Conservation (phyloP, 53 echinoderm and acorn worm genomes). For the Holothuria leucospilota region DNA sequence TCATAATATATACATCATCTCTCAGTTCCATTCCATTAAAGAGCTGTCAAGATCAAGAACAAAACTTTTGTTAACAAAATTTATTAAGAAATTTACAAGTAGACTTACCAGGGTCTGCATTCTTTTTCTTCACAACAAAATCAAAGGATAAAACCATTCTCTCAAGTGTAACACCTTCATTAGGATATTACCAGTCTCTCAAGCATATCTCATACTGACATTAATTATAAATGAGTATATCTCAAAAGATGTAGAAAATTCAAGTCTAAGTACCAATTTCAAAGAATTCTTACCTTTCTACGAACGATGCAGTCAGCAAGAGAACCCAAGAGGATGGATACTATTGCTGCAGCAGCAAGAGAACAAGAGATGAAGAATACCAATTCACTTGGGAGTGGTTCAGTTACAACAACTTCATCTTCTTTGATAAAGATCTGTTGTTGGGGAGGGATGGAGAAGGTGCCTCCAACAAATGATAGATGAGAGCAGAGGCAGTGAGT, state of each 20-base stretch:
- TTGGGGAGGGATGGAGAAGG: slow-evolving; percentile 73
- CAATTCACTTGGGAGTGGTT: slow-evolving; percentile 30
- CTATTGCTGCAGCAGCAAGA: background rate
- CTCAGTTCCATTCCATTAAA: slow-evolving; percentile 13
- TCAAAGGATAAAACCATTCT: too few relatives aligned
- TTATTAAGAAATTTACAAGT: too few relatives aligned
- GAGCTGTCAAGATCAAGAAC: slow-evolving; percentile 16
- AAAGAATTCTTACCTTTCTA: slow-evolving; percentile 6
- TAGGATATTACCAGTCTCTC: too few relatives aligned
- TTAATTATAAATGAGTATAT: too few relatives aligned
- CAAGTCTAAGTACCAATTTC: too few relatives aligned
- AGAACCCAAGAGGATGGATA: background rate
- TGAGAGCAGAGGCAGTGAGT: slow-evolving; percentile 87
- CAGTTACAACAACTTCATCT: slow-evolving; percentile 10
- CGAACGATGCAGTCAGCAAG: slow-evolving; percentile 16
- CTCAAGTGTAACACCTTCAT: too few relatives aligned
- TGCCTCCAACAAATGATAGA: slow-evolving; percentile 76
- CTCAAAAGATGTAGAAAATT: too few relatives aligned
- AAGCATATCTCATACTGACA: too few relatives aligned
- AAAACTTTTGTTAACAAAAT: background rate
- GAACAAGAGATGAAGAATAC: slow-evolving; percentile 18
- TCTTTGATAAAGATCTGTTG: slow-evolving; percentile 59
- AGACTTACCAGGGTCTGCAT: too few relatives aligned
- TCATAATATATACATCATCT: slow-evolving; percentile 52
- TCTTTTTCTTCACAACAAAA: too few relatives aligned